These are phyloP conservation scores for Polia nebulosa DNA, from an alignment of 2,888 invertebrate species.

Conservation along the genomic window DNA sequence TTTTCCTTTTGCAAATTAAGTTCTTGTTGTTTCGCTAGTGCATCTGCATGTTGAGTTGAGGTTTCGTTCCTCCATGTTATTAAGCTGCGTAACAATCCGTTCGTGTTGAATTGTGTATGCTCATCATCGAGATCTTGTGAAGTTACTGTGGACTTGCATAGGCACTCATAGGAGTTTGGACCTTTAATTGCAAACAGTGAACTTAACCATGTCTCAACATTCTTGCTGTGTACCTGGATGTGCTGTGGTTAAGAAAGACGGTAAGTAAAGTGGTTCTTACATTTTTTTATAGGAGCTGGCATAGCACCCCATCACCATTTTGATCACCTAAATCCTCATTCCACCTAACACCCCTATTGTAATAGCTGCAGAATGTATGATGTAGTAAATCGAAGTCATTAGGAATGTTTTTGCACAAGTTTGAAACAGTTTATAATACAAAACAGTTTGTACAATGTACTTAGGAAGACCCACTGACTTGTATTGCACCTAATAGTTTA, in stretches of 20 bases:
- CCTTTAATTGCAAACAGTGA: conserved; percentile 11
- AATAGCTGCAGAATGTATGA: background rate
- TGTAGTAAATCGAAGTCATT: background rate
- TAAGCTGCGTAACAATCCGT: background rate
- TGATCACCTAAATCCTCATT: background rate
- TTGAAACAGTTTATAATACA: background rate
- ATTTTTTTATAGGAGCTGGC: background rate
- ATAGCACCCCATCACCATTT: background rate
- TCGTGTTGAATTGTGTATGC: background rate
- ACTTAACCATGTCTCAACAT: conserved; percentile 17
- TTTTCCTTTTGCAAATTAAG: conserved; percentile 1
- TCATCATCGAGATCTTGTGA: background rate
- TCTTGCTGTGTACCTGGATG: conserved; percentile 14
- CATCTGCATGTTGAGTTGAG: conserved; percentile 3
- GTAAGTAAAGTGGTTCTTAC: background rate
- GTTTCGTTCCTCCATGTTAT: background rate
- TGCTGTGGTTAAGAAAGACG: background rate
- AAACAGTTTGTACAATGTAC: no score
- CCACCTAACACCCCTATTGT: background rate
- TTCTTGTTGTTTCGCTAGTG: background rate
- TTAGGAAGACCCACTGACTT: no score
- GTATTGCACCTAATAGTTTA: background rate
- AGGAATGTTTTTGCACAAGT: background rate
- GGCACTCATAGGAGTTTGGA: conserved; percentile 4
- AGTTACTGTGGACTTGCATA: background rate